These are phyloP conservation scores for Phenacoccus solenopsis DNA, from an alignment of 1,140 invertebrate species.

Conservation along the genomic window DNA sequence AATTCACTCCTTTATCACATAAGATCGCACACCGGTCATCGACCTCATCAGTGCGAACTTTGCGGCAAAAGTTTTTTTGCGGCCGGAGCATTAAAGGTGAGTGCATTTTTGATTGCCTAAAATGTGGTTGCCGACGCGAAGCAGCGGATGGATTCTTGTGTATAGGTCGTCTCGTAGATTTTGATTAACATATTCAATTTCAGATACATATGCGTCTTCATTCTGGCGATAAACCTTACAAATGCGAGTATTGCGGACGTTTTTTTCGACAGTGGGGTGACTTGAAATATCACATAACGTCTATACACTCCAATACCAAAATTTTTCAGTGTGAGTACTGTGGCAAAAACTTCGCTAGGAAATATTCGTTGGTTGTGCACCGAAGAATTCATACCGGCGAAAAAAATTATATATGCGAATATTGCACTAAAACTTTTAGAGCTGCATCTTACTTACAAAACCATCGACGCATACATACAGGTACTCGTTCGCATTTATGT, in stretches of 20 bases:
- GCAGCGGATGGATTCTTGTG: background rate
- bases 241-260: slow-evolving; percentile 61
- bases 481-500: slow-evolving; percentile 35
- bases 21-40: slow-evolving; percentile 59
- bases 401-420: slow-evolving; percentile 76
- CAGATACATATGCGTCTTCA: slow-evolving; percentile 59
- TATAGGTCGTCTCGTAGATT: background rate
- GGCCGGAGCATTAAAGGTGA: slow-evolving; percentile 57
- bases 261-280: slow-evolving; percentile 78
- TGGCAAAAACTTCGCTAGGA: slow-evolving; percentile 79
- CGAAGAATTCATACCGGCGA: slow-evolving; percentile 81
- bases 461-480: slow-evolving; percentile 84
- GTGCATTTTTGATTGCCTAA: too few species aligned
- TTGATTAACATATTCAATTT: slow-evolving; percentile 21
- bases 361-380: slow-evolving; percentile 86
- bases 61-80: slow-evolving; percentile 73
- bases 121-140: background rate
- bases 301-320: slow-evolving; percentile 66
- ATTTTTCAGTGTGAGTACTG: slow-evolving; percentile 83
- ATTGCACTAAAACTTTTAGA: slow-evolving; percentile 67
- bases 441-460: slow-evolving; percentile 72
- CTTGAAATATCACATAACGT: slow-evolving; percentile 76
- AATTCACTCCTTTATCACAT: slow-evolving; percentile 76
- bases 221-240: slow-evolving; percentile 64
- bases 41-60: slow-evolving; percentile 64